Conservation (phyloP, 1,140 invertebrate genomes). For the Brachionus asplanchnoidis region DNA sequence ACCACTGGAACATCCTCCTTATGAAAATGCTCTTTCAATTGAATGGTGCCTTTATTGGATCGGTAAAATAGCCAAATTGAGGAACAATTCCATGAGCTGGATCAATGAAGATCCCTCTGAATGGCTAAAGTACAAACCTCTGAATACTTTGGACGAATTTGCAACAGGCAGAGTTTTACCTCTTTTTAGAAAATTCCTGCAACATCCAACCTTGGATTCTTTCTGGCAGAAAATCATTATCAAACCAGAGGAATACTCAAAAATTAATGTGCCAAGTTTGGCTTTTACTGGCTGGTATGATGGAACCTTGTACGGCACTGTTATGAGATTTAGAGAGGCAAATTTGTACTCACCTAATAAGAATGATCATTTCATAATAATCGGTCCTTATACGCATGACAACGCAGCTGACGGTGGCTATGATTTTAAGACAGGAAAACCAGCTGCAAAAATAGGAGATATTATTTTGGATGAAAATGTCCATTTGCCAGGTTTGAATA, state of each 20-base stretch:
- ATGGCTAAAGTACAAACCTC: slow-evolving; percentile 1
- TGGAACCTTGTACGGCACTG: background rate
- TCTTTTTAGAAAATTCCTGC: background rate
- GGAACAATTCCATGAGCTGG: background rate
- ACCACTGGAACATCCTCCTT: slow-evolving; percentile 2
- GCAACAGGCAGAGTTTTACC: background rate
- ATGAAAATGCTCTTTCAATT: background rate
- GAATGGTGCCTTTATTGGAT: background rate
- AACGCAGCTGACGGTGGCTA: slow-evolving; percentile 29
- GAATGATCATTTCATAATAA: slow-evolving; percentile 16
- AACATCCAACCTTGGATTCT: background rate
- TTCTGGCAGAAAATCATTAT: background rate
- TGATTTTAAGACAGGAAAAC: background rate
- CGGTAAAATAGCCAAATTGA: background rate
- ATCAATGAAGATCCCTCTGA: background rate
- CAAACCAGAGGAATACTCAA: background rate
- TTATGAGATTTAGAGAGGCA: background rate
- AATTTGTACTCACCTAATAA: background rate
- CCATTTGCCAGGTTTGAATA: slow-evolving; percentile 4
- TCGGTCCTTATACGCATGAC: background rate
- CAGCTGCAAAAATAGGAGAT: background rate
- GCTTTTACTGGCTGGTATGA: slow-evolving; percentile 36
- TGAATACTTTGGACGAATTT: background rate
- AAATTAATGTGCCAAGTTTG: slow-evolving; percentile 11
- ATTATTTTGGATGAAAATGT: background rate